A percentile compares a stretch with the other conserved stretches of the same genome.
phyloP scores from a whole-genome alignment of 2,888 invertebrate genomes.

The Xanthia icteritia region DNA sequence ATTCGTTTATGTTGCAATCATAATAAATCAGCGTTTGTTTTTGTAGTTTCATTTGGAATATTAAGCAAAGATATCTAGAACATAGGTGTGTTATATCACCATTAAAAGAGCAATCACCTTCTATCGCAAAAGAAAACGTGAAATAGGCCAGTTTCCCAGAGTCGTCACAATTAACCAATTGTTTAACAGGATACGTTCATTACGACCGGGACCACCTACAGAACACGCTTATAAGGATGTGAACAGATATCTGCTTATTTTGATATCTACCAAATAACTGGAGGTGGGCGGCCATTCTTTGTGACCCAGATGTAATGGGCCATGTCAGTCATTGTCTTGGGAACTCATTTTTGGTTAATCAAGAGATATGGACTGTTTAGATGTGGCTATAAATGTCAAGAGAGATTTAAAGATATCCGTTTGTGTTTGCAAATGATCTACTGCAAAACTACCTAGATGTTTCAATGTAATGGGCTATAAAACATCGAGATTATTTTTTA shows the following conservation, averaged over 20 bases:
- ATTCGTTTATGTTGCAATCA: neutral
- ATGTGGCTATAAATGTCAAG: constrained; percentile 24
- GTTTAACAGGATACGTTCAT: constrained; percentile 75
- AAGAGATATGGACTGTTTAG: constrained; percentile 40
- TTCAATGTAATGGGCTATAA: constrained; percentile 17
- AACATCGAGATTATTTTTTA: constrained; percentile 20
- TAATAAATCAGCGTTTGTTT: neutral
- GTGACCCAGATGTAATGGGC: constrained; percentile 31
- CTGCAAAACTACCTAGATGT: neutral
- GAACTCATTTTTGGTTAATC: constrained; percentile 20
- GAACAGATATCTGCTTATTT: constrained; percentile 67
- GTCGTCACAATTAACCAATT: constrained; percentile 76
- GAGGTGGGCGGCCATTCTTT: constrained; percentile 62
- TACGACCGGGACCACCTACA: constrained; percentile 75
- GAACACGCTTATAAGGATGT: constrained; percentile 75
- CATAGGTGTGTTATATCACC: neutral
- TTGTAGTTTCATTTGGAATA: neutral
- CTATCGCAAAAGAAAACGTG: constrained; percentile 37
- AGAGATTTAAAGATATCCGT: constrained; percentile 38
- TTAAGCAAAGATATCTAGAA: neutral
- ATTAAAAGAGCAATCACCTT: neutral
- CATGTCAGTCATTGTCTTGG: constrained; percentile 24
- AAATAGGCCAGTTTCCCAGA: constrained; percentile 69
- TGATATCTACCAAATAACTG: constrained; percentile 56
- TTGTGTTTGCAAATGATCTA: constrained; percentile 35